Evolutionary conservation across 2,888 invertebrate species (phyloP), one percentile per base, ranked within the genome.

Genomic region (Galerucella nymphaeae): DNA sequence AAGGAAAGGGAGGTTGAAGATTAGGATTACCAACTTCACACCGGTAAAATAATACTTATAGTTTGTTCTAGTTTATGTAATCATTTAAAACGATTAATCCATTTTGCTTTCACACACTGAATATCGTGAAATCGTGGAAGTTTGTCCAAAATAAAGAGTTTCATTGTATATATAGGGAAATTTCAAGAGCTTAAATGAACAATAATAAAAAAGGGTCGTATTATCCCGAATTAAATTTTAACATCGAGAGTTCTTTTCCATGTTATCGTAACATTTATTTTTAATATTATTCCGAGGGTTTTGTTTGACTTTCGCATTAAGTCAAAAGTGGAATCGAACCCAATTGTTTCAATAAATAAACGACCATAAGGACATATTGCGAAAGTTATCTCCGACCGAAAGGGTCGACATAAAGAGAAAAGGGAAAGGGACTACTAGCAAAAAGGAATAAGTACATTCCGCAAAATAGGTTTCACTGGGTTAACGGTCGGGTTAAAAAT

Each of bases 331-430:
- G 23, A 30, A 30, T 58, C 30, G 58, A 58, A 58, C 13, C 14
- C 23, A 23, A 58, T 58, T 58, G 58, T 30, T 57, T n/a, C 59
- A 38, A 30, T 59, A 59, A 23, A 59, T 59, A 30, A 59, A 59
- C 14, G 38, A 38, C 59, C 38, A 59, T 53, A 53, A 53, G 16
- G 18, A 18, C 16, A 18, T 59, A 30, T n/a, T 58, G 58, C n/a
- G 58, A 23, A 23, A 58, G 59, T 13, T 30, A 59, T 59, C 59
- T 38, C 9, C 38, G 9, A 38, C 30, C 38, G 53, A 59, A 57
- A 23, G 58, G 59, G 30, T 38, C n/a, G 59, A 59, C 9, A 59
- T 59, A 59, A 59, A 58, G 58, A 55, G 55, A 55, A 55, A 55
- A 55, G 18, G 55, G 55, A 55, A 55, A 55, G 18, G 55, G 55